Conservation (phyloP, 2,113 vertebrate species). For the Prietella phreatophila region DNA sequence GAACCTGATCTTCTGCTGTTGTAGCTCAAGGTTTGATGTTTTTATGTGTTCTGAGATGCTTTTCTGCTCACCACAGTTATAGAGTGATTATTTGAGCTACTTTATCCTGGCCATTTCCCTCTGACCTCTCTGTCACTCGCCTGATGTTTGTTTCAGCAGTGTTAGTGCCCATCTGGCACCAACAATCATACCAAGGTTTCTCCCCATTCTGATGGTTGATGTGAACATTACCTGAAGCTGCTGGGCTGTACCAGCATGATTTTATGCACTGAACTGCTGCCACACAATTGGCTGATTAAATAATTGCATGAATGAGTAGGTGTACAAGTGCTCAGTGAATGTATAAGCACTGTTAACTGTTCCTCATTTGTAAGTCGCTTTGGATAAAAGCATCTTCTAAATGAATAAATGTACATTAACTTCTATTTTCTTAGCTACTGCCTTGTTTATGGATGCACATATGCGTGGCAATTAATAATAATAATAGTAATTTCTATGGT, state of each 20-base stretch:
- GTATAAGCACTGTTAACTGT: neutral
- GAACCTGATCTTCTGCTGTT: neutral
- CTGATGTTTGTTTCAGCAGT: neutral
- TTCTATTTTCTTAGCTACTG: neutral
- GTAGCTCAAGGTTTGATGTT: neutral
- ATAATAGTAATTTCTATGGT: neutral
- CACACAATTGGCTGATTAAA: neutral
- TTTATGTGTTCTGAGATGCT: neutral
- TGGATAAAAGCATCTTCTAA: too few relatives aligned
- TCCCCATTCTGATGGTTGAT: neutral
- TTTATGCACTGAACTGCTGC: neutral
- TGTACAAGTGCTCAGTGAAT: neutral
- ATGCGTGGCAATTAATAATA: neutral
- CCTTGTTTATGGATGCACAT: neutral
- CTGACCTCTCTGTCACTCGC: neutral
- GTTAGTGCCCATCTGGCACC: neutral
- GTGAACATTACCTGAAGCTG: neutral
- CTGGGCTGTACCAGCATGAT: neutral
- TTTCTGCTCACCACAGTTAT: neutral
- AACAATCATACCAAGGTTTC: neutral
- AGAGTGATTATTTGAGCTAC: neutral
- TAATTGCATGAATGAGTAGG: neutral
- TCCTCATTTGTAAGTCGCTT: too few relatives aligned
- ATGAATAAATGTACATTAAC: neutral
- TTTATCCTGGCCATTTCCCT: neutral